Evolutionary conservation across 1,140 invertebrate species (phyloP), one percentile per base, ranked within the genome.

Genomic region (Anagrus nilaparvatae): DNA sequence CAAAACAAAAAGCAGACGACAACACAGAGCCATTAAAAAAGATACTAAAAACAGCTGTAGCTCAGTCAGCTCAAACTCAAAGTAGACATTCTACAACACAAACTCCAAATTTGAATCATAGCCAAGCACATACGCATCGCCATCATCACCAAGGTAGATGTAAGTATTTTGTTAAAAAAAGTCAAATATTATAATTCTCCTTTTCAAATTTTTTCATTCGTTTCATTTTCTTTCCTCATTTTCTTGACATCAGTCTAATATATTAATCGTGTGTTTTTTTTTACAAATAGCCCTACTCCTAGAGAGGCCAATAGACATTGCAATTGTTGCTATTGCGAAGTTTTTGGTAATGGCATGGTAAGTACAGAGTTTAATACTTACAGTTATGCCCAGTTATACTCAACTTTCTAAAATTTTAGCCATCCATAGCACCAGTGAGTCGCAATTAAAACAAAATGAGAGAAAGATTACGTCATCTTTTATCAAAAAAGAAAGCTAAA

Each of bases 291-390:
- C 24, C 67, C 67, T 6, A 63, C 60, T 2, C 66, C 65, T 16
- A 54, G 74, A 35, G 76, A 78, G 48, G 68, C 71, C 8, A 72
- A 52, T 43, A 53, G 75, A 53, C 77, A 81, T 51, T 82, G 79
- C 60, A 77, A 80, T 54, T 82, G 79, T 61, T 81, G 79, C 58
- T 81, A 81, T 54, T 82, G 79, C 58, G 78, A 82, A 64, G 77
- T 81, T 39, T 81, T 82, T 61, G 79, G 79, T 3, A 78, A 80
- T 59, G 76, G 75, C 24, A 71, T 75, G 58, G 76, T 79, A 58
- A 73, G 71, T 67, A 42, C 20, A 25, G n/a, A n/a, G n/a, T n/a
- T n/a, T n/a, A n/a, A n/a, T n/a, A n/a, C n/a, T n/a, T n/a, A n/a
- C n/a, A n/a, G n/a, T n/a, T n/a, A n/a, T n/a, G n/a, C n/a, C n/a